Evolutionary conservation across 2,113 vertebrate species (phyloP), one percentile per base, ranked within the genome.

Genomic region (Bubo scandiacus): DNA sequence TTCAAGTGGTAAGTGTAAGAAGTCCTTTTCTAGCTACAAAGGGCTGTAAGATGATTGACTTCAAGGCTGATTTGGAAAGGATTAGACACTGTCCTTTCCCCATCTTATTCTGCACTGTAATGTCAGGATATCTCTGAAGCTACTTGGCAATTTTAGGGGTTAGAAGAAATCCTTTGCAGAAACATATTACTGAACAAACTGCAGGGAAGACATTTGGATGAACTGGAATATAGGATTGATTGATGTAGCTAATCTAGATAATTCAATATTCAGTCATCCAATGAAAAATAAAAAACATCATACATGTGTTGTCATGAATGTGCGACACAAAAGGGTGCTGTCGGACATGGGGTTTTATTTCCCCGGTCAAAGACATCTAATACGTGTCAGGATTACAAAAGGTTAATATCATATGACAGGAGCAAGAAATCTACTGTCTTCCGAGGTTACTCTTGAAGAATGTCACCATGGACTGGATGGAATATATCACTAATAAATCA

Each of bases 401-500:
- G 90, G 86, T 96, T 95, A 94, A 94, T 89, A 70, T 70, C 54
- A 40, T 65, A 58, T 73, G 88, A 94, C 81, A 91, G 77, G 62
- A 96, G 65, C 89, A 94, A 95, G 88, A 91, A 94, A 89, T 85
- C 92, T 84, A 81, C 94, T 94, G 80, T 81, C 88, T 87, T 95
- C 71, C 4, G 95, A 95, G 65, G 80, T 84, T 92, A 65, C 32
- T 94, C 32, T 65, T 84, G 75, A 91, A 94, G 95, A 96, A 96
- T 94, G 91, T 92, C 88, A 94, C 63, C 92, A 89, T 75, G 66
- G 88, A 81, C 77, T 85, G 38, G 43, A 71, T 43, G 36, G 91
- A 91, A 95, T 71, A 75, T 36, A 89, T 73, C 62, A 49, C 81
- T 96, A 89, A 96, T 97, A 97, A 97, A 97, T 97, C 94, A 95